Percentiles rank a stretch among this genome's conserved stretches.
Evolutionary conservation across 1,140 invertebrate species (phyloP).

Genomic region (Lutraria rhynchaena): DNA sequence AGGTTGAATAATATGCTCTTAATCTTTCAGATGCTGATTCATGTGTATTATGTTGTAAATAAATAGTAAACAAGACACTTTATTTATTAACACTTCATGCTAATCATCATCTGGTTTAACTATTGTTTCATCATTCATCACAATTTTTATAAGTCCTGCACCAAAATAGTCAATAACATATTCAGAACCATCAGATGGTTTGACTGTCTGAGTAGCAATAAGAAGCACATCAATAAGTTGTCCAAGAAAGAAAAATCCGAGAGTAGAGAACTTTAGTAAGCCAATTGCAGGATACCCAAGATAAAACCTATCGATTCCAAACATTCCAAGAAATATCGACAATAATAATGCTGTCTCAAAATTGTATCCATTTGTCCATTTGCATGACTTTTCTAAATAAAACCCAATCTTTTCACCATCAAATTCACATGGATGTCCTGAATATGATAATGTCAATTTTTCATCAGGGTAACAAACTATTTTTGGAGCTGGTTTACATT

Average conservation of each 20-base stretch:
- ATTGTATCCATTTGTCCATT: conserved; percentile 89
- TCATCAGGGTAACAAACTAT: conserved; percentile 86
- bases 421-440: conserved; percentile 85
- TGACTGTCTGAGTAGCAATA: conserved; percentile 94
- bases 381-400: conserved; percentile 91
- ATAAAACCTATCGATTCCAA: conserved; percentile 98
- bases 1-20: too few relatives aligned
- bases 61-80: too few relatives aligned
- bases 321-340: conserved; percentile 97
- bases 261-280: conserved; percentile 95
- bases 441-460: conserved; percentile 5
- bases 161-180: conserved; percentile 98
- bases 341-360: conserved; percentile 95
- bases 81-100: too few relatives aligned
- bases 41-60: too few relatives aligned
- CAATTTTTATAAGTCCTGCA: conserved; percentile 88
- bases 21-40: too few relatives aligned
- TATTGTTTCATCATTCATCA: conserved; percentile 88
- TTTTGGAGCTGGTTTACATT: conserved; percentile 91
- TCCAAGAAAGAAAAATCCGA: conserved; percentile 97
- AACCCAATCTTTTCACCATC: conserved; percentile 87
- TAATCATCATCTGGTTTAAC: conserved; percentile 59
- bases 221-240: conserved; percentile 97
- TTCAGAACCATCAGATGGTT: conserved; percentile 97
- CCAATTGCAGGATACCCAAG: conserved; percentile 97